A percentile compares a stretch with the other conserved stretches of the same genome.
phyloP scores from a whole-genome alignment of 2,113 vertebrate species.

The Hippocampus abdominalis region DNA sequence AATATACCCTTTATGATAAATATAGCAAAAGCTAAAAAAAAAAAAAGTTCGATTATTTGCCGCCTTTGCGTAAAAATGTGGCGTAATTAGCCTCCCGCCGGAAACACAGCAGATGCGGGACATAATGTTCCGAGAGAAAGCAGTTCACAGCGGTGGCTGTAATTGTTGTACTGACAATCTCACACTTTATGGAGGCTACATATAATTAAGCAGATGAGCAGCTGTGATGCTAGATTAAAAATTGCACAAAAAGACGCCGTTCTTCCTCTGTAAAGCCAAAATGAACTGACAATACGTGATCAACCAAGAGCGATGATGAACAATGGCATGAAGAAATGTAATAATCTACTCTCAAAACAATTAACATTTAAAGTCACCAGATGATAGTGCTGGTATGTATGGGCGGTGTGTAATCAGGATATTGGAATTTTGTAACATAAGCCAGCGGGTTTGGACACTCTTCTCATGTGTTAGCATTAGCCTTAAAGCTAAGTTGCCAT shows the following conservation, averaged over 20 bases:
- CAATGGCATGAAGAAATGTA: neutral
- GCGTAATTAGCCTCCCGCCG: neutral
- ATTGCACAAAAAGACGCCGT: neutral
- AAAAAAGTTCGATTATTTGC: neutral
- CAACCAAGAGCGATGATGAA: neutral
- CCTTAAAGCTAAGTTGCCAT: neutral
- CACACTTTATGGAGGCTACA: neutral
- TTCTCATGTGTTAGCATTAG: neutral
- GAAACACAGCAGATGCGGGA: neutral
- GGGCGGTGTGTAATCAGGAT: too few relatives aligned
- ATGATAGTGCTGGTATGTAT: neutral
- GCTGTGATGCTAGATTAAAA: neutral
- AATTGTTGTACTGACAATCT: neutral
- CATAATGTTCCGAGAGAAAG: neutral
- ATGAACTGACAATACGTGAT: neutral
- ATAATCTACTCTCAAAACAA: neutral
- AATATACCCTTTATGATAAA: neutral
- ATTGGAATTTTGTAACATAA: neutral
- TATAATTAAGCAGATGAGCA: conserved; percentile 1
- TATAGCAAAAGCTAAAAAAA: neutral
- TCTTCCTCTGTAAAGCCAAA: neutral
- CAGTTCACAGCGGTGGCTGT: neutral
- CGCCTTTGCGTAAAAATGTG: neutral
- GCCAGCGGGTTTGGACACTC: too few relatives aligned
- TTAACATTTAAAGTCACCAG: neutral